Conservation (phyloP, 92 coral and sea anemone genomes). For the Epizoanthus rinbou region DNA sequence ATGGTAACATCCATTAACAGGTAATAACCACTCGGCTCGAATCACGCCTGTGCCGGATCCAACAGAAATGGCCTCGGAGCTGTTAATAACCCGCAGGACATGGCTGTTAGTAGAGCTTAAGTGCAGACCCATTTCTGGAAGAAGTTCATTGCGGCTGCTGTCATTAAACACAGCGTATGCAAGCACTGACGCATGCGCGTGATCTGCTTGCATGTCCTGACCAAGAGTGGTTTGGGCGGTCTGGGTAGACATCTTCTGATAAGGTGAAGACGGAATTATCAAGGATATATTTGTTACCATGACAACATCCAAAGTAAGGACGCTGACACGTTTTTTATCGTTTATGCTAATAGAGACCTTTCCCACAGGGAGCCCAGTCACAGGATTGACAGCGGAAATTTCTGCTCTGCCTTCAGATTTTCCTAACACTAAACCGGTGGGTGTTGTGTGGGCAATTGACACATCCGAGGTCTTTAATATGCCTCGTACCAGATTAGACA, state of each 20-base stretch:
- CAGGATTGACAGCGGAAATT: constrained; percentile 44
- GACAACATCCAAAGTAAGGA: constrained; percentile 52
- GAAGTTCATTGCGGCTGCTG: constrained; percentile 47
- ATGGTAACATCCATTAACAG: constrained; percentile 49
- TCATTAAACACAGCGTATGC: constrained; percentile 56
- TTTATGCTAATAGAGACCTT: constrained; percentile 40
- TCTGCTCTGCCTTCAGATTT: constrained; percentile 47
- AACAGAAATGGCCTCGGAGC: constrained; percentile 56
- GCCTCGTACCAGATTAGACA: constrained; percentile 32
- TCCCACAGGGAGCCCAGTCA: constrained; percentile 31
- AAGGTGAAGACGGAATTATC: constrained; percentile 55
- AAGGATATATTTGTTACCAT: constrained; percentile 56
- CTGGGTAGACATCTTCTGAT: constrained; percentile 52
- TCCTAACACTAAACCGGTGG: constrained; percentile 46
- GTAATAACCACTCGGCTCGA: constrained; percentile 55
- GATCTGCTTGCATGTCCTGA: constrained; percentile 51
- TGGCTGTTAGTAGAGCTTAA: constrained; percentile 50
- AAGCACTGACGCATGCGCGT: constrained; percentile 52
- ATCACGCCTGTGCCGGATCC: constrained; percentile 61
- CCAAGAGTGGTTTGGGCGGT: constrained; percentile 44
- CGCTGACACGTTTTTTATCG: constrained; percentile 31
- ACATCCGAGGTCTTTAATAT: constrained; percentile 36
- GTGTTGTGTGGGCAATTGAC: constrained; percentile 32
- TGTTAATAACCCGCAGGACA: constrained; percentile 51
- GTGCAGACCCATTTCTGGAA: constrained; percentile 43